Evolutionary conservation across 1,140 invertebrate genomes (phyloP).

Genomic region (Schlechtendalia chinensis): DNA sequence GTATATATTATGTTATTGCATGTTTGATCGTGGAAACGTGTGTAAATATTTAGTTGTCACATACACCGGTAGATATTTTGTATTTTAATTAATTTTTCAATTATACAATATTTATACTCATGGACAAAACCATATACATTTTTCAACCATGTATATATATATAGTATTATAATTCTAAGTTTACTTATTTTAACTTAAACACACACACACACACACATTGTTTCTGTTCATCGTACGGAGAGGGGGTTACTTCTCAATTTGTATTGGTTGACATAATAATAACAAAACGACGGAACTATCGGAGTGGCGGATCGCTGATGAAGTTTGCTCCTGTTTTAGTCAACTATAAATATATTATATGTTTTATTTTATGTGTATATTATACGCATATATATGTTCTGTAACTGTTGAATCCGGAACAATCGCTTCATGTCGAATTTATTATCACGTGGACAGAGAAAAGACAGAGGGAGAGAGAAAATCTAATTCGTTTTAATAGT

Average conservation of each 20-base stretch:
- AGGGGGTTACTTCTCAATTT: slow-evolving; percentile 7
- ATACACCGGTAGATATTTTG: slow-evolving; percentile 6
- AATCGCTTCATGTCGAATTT: slow-evolving; percentile 14
- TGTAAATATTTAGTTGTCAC: slow-evolving; percentile 7
- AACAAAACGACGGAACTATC: too few relatives aligned
- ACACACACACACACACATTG: not conserved
- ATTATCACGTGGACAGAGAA: not conserved
- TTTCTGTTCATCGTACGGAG: too few relatives aligned
- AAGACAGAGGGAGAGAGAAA: not conserved
- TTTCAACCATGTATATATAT: too few relatives aligned
- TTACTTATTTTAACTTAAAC: too few relatives aligned
- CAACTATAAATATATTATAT: too few relatives aligned
- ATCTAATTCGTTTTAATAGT: slow-evolving; percentile 14
- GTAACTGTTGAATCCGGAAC: not conserved
- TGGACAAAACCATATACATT: not conserved
- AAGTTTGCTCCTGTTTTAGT: not conserved
- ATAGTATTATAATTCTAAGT: too few relatives aligned
- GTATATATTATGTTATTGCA: too few relatives aligned
- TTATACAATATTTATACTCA: not conserved
- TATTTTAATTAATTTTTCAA: slow-evolving; percentile 27
- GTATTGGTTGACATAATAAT: not conserved
- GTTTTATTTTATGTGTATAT: too few relatives aligned
- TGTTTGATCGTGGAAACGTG: not conserved
- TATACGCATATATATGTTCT: too few relatives aligned
- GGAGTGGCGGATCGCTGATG: not conserved